These are phyloP conservation scores for Dryobates pubescens DNA, from an alignment of 2,797 vertebrate species.

Conservation along the genomic window DNA sequence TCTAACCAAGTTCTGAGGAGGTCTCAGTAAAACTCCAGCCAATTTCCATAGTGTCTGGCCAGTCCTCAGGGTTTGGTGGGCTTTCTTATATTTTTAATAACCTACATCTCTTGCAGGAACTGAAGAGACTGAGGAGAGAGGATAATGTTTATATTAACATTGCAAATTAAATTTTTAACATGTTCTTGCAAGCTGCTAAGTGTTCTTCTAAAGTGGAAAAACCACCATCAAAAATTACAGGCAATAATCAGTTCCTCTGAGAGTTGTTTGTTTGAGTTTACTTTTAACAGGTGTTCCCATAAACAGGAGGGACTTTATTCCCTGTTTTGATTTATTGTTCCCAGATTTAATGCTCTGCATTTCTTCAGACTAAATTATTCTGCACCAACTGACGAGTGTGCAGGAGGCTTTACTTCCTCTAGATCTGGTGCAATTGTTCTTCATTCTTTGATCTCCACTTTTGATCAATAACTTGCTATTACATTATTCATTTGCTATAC, in stretches of 20 bases:
- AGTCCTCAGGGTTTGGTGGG: not conserved
- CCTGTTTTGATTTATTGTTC: conserved; percentile 46
- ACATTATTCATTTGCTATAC: not conserved
- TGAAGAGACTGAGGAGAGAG: conserved; percentile 3
- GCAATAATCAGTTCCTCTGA: conserved; percentile 19
- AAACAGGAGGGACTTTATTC: conserved; percentile 3
- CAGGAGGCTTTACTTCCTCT: not conserved
- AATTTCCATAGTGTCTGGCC: not conserved
- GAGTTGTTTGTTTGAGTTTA: conserved; percentile 15
- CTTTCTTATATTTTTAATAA: not conserved
- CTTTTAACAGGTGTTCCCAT: conserved; percentile 42
- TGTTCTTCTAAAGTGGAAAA: conserved; percentile 47
- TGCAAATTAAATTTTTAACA: conserved; percentile 19
- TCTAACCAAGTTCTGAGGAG: not conserved
- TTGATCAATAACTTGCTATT: not conserved
- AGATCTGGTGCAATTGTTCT: not conserved
- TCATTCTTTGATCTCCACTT: not conserved
- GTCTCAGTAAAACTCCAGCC: not conserved
- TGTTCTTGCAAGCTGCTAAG: conserved; percentile 10
- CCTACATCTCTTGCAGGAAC: not conserved
- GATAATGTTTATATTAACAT: not conserved
- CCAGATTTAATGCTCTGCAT: conserved; percentile 13
- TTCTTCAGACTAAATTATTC: conserved; percentile 32
- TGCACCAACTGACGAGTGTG: not conserved
- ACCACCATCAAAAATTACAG: conserved; percentile 7